Evolutionary conservation across 2,113 vertebrate genomes (phyloP), one percentile per base, ranked within the genome.

Genomic region (Madoqua kirkii): DNA sequence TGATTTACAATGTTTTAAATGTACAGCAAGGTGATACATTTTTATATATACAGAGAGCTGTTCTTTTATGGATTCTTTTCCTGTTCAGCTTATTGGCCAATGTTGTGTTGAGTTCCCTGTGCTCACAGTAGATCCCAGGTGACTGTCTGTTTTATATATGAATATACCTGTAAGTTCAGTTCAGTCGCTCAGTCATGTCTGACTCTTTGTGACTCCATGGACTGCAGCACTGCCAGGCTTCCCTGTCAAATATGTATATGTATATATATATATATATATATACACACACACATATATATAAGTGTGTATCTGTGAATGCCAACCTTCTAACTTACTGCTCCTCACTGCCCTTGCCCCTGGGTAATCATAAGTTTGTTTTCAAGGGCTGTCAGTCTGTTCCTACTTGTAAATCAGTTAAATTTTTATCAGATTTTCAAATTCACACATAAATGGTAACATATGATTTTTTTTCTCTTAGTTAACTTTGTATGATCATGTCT

Each of bases 221-320:
- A 67, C 64, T 67, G 33, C 33, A 67, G 64, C 64, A 67, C 64
- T 67, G 64, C 64, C 8, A n/a, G 16, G 64, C 33, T 19, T 67
- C 33, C 64, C 64, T 67, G 64, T n/a, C 4, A 0, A 67, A 33
- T 62, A 16, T 16, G 2, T 15, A 3, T 19, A 19, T 19, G 7
- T 19, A 0, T 7, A 54, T 15, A 71, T 33, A 16, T 16, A 4
- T 15, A 3, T 19, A 19, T 19, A 19, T 19, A 0, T 7, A 54
- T 15, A 71, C 1, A 40, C 10, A 40, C 10, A 74, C 3, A 40
- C 8, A 36, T 2, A 67, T 0, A 71, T 0, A 23, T 6, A 23
- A 3, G 21, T 40, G 10, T 74, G 36, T 74, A 74, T 40, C 67
- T 74, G 36, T 74, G 19, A 74, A 74, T 74, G 36, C 67, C 11